These are phyloP conservation scores for Hippocampus barbouri DNA, from an alignment of 2,113 vertebrate species.

Conservation along the genomic window DNA sequence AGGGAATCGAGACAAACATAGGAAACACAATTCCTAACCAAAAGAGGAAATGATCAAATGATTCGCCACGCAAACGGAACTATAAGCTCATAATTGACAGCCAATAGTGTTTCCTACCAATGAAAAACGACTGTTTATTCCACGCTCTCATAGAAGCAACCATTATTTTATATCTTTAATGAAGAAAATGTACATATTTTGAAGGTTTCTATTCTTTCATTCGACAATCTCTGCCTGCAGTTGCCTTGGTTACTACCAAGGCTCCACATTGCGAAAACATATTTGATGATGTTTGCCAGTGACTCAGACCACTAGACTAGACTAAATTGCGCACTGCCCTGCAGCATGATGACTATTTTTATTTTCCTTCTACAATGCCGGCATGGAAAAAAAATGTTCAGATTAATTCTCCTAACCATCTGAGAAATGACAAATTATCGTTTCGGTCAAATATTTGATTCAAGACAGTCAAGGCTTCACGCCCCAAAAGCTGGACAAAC, in stretches of 20 bases:
- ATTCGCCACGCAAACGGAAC: background rate
- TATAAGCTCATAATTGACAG: background rate
- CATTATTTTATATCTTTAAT: background rate
- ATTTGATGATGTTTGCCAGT: conserved; percentile 3
- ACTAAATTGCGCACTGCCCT: background rate
- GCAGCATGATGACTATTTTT: background rate
- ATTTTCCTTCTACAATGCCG: background rate
- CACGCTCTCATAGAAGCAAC: background rate
- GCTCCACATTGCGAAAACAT: conserved; percentile 3
- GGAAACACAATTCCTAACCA: background rate
- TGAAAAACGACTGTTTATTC: background rate
- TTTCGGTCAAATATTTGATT: background rate
- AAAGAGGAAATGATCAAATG: background rate
- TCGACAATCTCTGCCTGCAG: background rate
- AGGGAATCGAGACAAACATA: background rate
- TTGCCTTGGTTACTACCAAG: conserved; percentile 7
- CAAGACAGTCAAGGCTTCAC: background rate
- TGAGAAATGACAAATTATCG: background rate
- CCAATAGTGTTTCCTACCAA: background rate
- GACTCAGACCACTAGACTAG: conserved; percentile 3
- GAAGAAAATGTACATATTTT: background rate
- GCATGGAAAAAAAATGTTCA: background rate
- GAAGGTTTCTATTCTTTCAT: background rate
- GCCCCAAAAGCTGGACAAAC: too few species aligned
- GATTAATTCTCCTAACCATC: background rate